Evolutionary conservation across 2,797 vertebrate genomes (phyloP).

Genomic region (Coranthus polyacanthus): DNA sequence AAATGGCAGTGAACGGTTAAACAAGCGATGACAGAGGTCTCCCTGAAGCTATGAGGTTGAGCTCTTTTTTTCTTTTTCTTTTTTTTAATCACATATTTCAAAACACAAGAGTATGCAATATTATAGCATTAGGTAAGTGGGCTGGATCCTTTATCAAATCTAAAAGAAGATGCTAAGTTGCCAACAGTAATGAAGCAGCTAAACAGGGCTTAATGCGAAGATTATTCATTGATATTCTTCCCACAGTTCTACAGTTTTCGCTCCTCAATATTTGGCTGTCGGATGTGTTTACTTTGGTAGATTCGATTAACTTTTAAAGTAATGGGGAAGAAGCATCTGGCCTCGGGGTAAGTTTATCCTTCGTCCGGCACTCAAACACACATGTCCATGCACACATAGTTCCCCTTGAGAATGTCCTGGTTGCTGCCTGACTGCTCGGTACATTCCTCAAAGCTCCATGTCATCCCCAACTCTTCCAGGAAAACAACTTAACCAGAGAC

Average conservation of each 20-base stretch:
- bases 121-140: constrained; percentile 32
- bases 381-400: constrained; percentile 31
- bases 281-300: neutral
- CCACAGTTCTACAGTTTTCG: no score
- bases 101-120: constrained; percentile 37
- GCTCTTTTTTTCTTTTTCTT: no score
- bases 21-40: constrained; percentile 30
- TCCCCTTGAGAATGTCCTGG: constrained; percentile 65
- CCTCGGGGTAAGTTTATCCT: constrained; percentile 26
- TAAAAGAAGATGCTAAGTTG: constrained; percentile 24
- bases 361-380: constrained; percentile 16
- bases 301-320: constrained; percentile 4
- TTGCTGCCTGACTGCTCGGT: constrained; percentile 65
- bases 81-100: constrained; percentile 55
- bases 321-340: constrained; percentile 9
- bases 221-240: no score
- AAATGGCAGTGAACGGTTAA: constrained; percentile 42
- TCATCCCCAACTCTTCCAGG: constrained; percentile 83
- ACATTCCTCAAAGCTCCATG: constrained; percentile 86
- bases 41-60: constrained; percentile 42
- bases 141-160: constrained; percentile 46
- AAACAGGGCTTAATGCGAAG: constrained; percentile 5
- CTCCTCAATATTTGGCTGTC: no score
- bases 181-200: constrained; percentile 19
- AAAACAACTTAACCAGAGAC: constrained; percentile 82